These are phyloP conservation scores for Pipistrellus pipistrellus DNA, from an alignment of 2,797 vertebrate genomes.

Conservation along the genomic window DNA sequence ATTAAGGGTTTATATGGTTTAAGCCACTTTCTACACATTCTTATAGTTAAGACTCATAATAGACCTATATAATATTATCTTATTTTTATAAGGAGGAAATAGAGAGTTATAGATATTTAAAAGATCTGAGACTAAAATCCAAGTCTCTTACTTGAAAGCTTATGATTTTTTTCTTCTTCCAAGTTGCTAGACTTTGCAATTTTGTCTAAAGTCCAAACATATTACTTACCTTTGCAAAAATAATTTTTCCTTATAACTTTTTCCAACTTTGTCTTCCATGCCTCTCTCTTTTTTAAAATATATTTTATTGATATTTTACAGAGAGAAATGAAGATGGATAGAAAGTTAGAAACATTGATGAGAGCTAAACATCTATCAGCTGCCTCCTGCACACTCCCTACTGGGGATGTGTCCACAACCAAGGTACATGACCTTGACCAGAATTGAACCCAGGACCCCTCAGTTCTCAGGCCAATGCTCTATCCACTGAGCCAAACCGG, in stretches of 20 bases:
- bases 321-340: no score
- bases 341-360: no score
- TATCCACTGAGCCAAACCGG: no score
- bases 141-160: neutral
- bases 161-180: neutral
- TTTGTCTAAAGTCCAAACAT: constrained; percentile 14
- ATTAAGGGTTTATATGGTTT: neutral
- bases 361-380: no score
- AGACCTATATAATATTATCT: constrained; percentile 21
- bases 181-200: neutral
- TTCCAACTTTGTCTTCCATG: neutral
- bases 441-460: no score
- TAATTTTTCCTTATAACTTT: neutral
- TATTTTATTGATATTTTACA: no score
- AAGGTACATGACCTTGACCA: no score
- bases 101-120: neutral
- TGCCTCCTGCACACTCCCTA: no score
- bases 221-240: neutral
- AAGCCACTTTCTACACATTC: neutral
- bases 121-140: neutral
- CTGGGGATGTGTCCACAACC: no score
- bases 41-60: constrained; percentile 1
- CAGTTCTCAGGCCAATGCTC: no score
- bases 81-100: constrained; percentile 19
- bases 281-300: neutral